Percentiles rank a stretch among this genome's conserved stretches.
Evolutionary conservation across 2,888 invertebrate genomes (phyloP).

Genomic region (Euphydryas editha): DNA sequence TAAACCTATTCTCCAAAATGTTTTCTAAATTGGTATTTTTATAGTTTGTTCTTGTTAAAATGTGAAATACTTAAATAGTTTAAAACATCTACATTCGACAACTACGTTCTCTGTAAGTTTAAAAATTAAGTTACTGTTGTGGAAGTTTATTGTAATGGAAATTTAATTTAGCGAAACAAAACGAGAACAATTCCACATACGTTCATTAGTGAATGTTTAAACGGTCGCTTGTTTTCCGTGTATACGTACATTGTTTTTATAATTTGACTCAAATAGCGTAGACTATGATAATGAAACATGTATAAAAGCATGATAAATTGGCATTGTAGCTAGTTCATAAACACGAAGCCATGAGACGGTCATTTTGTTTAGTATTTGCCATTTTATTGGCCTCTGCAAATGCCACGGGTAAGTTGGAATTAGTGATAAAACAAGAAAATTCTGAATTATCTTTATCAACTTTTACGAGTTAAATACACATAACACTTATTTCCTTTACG

Average conservation of each 20-base stretch:
- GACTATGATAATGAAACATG: constrained; percentile 55
- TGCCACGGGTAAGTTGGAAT: constrained; percentile 46
- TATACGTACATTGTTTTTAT: constrained; percentile 51
- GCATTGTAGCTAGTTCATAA: constrained; percentile 44
- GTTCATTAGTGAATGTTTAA: constrained; percentile 31
- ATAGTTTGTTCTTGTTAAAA: no score
- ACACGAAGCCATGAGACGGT: constrained; percentile 57
- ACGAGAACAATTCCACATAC: constrained; percentile 19
- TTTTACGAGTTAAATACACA: no score
- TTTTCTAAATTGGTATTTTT: no score
- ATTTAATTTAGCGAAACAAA: constrained; percentile 14
- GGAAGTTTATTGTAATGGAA: neutral
- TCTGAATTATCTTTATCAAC: no score
- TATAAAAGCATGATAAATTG: constrained; percentile 69
- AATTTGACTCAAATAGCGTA: constrained; percentile 57
- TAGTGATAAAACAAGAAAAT: neutral
- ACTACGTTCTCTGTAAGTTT: no score
- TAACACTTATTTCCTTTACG: no score
- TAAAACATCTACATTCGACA: no score
- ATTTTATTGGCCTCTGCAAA: constrained; percentile 46
- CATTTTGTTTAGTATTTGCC: constrained; percentile 52
- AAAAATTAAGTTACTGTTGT: no score
- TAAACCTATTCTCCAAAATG: no score
- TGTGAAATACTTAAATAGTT: no score
- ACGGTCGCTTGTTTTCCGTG: constrained; percentile 52